Base-by-base conservation (phyloP, 2,888 invertebrate species). In the Eupithecia inturbata region DNA sequence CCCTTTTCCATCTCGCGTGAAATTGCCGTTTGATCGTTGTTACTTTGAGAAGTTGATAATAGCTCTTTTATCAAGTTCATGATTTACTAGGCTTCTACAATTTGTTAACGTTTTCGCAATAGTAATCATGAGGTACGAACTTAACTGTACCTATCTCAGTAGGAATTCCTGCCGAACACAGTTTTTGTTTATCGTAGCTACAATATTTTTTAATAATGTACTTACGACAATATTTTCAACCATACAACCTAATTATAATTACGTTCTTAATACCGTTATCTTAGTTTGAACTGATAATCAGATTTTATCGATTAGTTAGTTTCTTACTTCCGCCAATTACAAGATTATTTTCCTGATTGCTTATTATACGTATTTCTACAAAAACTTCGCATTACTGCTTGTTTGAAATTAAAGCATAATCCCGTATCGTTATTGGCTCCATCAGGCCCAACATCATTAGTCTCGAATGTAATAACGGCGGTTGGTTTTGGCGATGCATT, bases 1-100 rank as follows among this genome's bases (percentile, higher is more conserved):
- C 86, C 84, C 85, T 87, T 85, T 86, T 88, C 85, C 83, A 86
- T 88, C 87, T 88, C 39, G 39, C 83, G 84, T 88, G 84, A 90
- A 89, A 87, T 90, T 74, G 33, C 31, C 63, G 33, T 70, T 70
- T 70, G 66, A 69, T 67, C 87, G 85, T 85, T 73, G 53, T 68
- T 39, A 68, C 63, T 66, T 62, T 39, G 41, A 66, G 33, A 66
- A 66, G 9, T 67, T 67, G 57, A 41, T 41, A 71, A 45, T 70
- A 70, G 66, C 41, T 66, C 66, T 66, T 66, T n/a, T 22, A 36
- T 66, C 66, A n/a, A n/a, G 39, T 39, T 66, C n/a, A 64, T 66
- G 22, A 39, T 66, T 66, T 66, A 64, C 31, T 36, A 33, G n/a
- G 36, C 36, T 64, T n/a, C 26, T 66, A 4, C 26, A 57, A 26